Percentiles rank a stretch among this genome's conserved stretches.
phyloP scores from a whole-genome alignment of 2,888 invertebrate species.

The Lydus trimaculatus region DNA sequence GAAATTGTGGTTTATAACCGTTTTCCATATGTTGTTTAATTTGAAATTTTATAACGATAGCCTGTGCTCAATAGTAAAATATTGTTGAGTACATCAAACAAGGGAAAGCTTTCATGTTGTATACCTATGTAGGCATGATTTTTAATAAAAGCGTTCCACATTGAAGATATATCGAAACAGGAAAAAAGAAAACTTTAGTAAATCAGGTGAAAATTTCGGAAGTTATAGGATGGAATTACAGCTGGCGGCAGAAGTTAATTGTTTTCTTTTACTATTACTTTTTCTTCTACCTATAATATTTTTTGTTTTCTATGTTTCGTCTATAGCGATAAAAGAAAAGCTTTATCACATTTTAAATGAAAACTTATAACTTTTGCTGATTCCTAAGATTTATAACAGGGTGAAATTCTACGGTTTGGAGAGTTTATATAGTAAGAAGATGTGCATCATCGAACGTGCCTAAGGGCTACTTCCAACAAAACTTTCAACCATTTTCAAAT shows the following conservation, averaged over 20 bases:
- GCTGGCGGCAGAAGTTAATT: background rate
- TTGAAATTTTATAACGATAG: background rate
- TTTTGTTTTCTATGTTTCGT: too few species aligned
- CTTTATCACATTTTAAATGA: background rate
- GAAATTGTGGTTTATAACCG: too few species aligned
- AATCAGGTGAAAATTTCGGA: background rate
- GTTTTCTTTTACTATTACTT: background rate
- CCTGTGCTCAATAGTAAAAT: background rate
- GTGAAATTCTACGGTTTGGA: background rate
- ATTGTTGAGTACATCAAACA: background rate
- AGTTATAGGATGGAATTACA: background rate
- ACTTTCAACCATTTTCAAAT: background rate
- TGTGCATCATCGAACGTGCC: constrained; percentile 6
- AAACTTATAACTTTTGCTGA: constrained; percentile 4
- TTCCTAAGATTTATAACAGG: too few species aligned
- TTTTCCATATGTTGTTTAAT: too few species aligned
- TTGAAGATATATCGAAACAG: background rate
- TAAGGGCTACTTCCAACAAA: background rate
- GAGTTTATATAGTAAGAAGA: background rate
- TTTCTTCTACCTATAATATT: background rate
- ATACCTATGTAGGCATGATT: background rate
- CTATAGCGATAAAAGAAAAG: background rate
- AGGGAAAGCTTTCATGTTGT: background rate
- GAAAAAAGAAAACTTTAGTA: background rate
- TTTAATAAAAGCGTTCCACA: background rate